Conservation (phyloP, 2,797 vertebrate species). For the Ispidina lecontei region DNA sequence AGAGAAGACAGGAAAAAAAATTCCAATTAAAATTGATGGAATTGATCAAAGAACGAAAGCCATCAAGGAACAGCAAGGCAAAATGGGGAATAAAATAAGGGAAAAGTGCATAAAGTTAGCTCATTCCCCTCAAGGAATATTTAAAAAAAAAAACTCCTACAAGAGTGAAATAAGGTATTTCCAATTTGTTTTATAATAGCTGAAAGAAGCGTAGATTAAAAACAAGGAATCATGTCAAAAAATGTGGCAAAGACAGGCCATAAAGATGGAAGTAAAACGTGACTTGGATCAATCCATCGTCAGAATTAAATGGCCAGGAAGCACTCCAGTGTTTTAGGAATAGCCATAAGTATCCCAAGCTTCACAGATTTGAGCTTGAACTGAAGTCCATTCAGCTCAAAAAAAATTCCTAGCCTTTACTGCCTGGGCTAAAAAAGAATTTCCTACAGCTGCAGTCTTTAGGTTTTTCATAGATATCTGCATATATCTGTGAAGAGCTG, state of each 20-base stretch:
- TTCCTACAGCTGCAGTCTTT: background rate
- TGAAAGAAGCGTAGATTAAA: background rate
- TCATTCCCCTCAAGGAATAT: constrained; percentile 23
- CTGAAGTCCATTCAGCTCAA: background rate
- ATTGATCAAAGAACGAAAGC: constrained; percentile 61
- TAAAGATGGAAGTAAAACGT: background rate
- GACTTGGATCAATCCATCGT: background rate
- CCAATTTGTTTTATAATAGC: constrained; percentile 29
- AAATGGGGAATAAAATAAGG: constrained; percentile 58
- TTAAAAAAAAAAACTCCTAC: background rate
- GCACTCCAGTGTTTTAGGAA: background rate
- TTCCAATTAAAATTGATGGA: constrained; percentile 71
- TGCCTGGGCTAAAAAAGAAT: background rate
- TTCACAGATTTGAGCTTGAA: background rate
- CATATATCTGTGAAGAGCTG: background rate
- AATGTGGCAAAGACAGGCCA: background rate
- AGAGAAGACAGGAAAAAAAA: constrained; percentile 63
- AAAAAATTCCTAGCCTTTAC: background rate
- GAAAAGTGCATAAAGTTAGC: constrained; percentile 44
- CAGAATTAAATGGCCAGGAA: background rate
- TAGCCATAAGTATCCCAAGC: background rate
- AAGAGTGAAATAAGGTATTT: constrained; percentile 16
- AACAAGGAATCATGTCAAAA: background rate
- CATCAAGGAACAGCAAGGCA: constrained; percentile 54
- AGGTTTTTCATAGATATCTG: background rate